These are phyloP conservation scores for Pelecanoides urinatrix DNA, from an alignment of 2,113 vertebrate species.

Conservation along the genomic window DNA sequence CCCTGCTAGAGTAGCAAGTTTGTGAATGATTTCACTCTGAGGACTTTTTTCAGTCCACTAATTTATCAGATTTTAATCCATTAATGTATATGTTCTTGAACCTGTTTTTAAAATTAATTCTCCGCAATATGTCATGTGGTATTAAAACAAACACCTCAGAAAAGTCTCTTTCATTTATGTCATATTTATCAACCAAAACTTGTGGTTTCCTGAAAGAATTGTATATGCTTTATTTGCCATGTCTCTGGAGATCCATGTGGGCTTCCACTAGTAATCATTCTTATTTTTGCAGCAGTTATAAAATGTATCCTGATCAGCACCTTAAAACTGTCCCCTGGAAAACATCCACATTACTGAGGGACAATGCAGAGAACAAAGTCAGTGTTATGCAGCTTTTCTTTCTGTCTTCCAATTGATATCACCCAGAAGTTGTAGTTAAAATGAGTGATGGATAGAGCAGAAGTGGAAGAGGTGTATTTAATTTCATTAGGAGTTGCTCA, in stretches of 20 bases:
- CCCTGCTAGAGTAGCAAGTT: neutral
- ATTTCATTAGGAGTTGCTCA: constrained; percentile 14
- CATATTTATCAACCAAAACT: neutral
- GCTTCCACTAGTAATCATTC: neutral
- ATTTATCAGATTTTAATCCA: constrained; percentile 26
- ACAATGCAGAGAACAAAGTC: neutral
- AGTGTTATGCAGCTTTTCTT: neutral
- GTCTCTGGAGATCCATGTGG: neutral
- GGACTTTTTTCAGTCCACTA: neutral
- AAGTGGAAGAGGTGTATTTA: neutral
- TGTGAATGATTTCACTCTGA: neutral
- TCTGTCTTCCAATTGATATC: neutral
- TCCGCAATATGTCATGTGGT: neutral
- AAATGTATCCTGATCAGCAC: neutral
- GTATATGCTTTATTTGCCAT: neutral
- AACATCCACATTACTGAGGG: neutral
- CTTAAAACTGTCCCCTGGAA: constrained; percentile 15
- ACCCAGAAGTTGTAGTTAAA: neutral
- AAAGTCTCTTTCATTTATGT: neutral
- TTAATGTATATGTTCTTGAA: neutral
- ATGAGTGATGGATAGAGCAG: neutral
- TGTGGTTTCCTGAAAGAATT: neutral
- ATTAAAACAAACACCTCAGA: neutral
- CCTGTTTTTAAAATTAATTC: constrained; percentile 4
- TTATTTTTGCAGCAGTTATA: neutral